Evolutionary conservation across 2,113 vertebrate species (phyloP), one percentile per base, ranked within the genome.

Genomic region (Amphiprion ocellaris): DNA sequence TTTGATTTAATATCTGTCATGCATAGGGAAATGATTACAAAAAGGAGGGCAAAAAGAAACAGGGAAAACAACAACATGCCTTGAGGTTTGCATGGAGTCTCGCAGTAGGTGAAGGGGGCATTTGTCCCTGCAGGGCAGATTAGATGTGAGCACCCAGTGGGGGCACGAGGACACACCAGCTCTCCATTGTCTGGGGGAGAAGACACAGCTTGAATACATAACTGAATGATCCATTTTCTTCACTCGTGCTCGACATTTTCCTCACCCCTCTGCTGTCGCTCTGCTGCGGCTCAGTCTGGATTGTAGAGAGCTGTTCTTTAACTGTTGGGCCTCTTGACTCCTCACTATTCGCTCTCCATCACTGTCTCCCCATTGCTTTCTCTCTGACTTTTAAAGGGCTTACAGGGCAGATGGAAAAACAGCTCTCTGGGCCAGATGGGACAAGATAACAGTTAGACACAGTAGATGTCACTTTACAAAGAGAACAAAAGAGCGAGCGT

Each of bases 1-100:
- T 90, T 85, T 84, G 86, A 92, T 92, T 92, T 92, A 88, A 94
- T 92, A 93, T 93, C 89, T 88, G 76, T 75, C 76, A 70, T 58
- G 75, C 82, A 82, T 78, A 70, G 49, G 52, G 46, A 74, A 65
- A 72, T 37, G 8, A 37, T 9, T 37, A 69, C 61, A 54, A 21
- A 10, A 50, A 16, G 26, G 15, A 9, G 37, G 12, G 54, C 53
- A 80, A 44, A 44, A 44, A 44, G 41, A 37, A 77, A 70, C 76
- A 4, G 41, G 41, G 41, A 88, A 68, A 85, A 81, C 60, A 83
- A 78, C 85, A 87, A 81, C 81, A 88, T 81, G 86, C 87, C 90
- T 87, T 5, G 12, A 81, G 84, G 82, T 81, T 80, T 26, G 24
- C 69, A 74, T 74, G 77, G 69, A 58, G 83, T 77, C 69, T 81